Conservation (phyloP, 1,140 invertebrate genomes). For the Drosophila subobscura region DNA sequence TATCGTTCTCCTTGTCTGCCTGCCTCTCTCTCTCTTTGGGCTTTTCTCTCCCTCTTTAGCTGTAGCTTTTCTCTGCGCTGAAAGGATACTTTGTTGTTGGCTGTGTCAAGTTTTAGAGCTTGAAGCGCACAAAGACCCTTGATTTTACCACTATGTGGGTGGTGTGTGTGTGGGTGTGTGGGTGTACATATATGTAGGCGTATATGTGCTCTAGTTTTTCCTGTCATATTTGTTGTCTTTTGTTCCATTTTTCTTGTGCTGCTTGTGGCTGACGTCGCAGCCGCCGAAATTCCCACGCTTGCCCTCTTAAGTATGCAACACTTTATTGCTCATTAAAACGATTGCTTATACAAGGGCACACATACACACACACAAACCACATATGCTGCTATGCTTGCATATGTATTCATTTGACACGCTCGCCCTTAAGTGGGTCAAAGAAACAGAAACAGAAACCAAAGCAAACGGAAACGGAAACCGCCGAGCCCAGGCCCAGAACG, state of each 20-base stretch:
- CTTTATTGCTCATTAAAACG: constrained; percentile 76
- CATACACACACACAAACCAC: constrained; percentile 1
- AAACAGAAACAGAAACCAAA: not conserved
- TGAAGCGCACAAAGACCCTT: constrained; percentile 8
- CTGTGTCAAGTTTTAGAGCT: constrained; percentile 31
- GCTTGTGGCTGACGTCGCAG: constrained; percentile 33
- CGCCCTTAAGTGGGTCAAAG: constrained; percentile 30
- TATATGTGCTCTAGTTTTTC: constrained; percentile 39
- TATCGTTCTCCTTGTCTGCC: not conserved
- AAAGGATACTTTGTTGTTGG: too few relatives aligned
- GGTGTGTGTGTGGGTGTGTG: not conserved
- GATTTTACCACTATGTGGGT: not conserved
- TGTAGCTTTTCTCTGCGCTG: too few relatives aligned
- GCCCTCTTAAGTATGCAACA: constrained; percentile 66
- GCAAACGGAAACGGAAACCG: not conserved
- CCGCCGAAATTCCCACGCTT: constrained; percentile 51
- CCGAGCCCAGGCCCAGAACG: not conserved
- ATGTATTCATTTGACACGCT: constrained; percentile 26
- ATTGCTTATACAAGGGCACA: constrained; percentile 46
- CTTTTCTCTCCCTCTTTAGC: not conserved
- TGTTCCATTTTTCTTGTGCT: constrained; percentile 15
- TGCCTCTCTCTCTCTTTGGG: not conserved
- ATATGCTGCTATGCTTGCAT: not conserved
- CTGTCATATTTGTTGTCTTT: not conserved
- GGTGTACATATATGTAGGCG: not conserved